Evolutionary conservation across 1,140 invertebrate species (phyloP).

Genomic region (Semibalanus balanoides): DNA sequence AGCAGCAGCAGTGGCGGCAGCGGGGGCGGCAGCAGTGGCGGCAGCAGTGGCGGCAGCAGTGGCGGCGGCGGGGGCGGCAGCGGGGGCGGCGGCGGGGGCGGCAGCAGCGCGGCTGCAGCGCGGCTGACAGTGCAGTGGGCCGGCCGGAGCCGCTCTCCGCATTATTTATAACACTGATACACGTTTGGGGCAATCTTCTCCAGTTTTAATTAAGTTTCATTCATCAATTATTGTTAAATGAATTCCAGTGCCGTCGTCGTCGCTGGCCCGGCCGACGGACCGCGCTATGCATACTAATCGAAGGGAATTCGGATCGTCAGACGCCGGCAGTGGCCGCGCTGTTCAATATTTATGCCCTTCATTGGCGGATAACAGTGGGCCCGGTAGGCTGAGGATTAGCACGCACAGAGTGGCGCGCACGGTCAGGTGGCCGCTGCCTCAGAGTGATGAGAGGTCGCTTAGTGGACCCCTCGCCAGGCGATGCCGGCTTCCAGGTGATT

Average conservation of each 20-base stretch:
- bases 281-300: not conserved
- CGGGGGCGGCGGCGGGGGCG: no score
- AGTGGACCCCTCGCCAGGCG: no score
- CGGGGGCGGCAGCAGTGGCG: no score
- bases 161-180: conserved; percentile 3
- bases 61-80: no score
- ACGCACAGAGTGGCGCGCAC: not conserved
- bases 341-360: not conserved
- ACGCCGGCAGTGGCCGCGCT: not conserved
- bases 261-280: not conserved
- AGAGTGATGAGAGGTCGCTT: no score
- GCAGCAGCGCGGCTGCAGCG: not conserved
- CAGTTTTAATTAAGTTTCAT: conserved; percentile 3
- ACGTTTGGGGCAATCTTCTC: not conserved
- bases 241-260: not conserved
- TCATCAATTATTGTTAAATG: conserved; percentile 3
- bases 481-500: no score
- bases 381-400: not conserved
- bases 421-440: not conserved
- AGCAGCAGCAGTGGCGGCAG: no score
- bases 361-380: not conserved
- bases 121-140: not conserved
- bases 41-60: no score
- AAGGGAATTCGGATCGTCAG: not conserved
- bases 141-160: no score